These are phyloP conservation scores for Orchesellides sinensis DNA, from an alignment of 2,888 invertebrate genomes.

Conservation along the genomic window DNA sequence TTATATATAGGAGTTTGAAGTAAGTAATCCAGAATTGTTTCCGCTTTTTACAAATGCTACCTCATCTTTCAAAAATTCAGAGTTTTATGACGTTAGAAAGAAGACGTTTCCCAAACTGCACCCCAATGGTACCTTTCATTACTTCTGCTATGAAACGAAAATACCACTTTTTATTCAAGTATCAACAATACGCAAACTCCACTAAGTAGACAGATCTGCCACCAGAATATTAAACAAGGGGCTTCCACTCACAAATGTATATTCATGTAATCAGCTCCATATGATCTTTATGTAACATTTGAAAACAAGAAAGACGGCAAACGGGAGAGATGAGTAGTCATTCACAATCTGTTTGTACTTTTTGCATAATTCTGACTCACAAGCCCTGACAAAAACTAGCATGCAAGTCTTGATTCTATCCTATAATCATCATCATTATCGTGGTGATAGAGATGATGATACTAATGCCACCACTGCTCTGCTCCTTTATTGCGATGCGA, in stretches of 20 bases:
- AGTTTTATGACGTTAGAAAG: no score
- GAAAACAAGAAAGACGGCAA: neutral
- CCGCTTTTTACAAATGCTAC: no score
- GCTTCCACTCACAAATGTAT: constrained; percentile 1
- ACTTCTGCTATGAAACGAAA: neutral
- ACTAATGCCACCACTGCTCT: constrained; percentile 20
- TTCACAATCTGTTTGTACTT: neutral
- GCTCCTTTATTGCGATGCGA: constrained; percentile 23
- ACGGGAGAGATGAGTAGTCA: neutral
- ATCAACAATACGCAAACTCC: constrained; percentile 26
- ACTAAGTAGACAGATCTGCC: constrained; percentile 32
- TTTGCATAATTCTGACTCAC: neutral
- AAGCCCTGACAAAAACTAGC: neutral
- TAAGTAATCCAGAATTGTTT: no score
- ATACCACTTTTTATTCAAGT: neutral
- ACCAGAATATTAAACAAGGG: constrained; percentile 55
- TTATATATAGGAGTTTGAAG: no score
- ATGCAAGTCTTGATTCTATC: constrained; percentile 45
- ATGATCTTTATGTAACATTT: neutral
- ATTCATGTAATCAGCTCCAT: neutral
- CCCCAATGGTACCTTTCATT: neutral
- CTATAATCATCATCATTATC: constrained; percentile 55
- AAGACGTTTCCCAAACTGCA: neutral
- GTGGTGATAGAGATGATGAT: constrained; percentile 39
- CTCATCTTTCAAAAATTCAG: no score